Evolutionary conservation across 1,140 invertebrate genomes (phyloP).

Genomic region (Chlorops oryzae): DNA sequence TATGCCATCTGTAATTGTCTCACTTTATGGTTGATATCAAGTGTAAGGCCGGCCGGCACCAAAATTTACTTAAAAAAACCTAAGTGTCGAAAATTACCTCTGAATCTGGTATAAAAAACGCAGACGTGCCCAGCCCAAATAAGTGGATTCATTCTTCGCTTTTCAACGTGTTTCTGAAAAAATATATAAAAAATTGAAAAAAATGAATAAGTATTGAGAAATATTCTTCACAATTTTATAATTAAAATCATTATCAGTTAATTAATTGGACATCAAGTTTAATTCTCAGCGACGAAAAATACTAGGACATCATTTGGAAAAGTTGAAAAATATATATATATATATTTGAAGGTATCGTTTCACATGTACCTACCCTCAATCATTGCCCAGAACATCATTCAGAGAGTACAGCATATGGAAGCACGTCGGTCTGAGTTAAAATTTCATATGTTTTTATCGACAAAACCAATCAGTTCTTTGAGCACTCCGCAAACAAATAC

Average conservation of each 20-base stretch:
- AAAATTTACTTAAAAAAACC: too few species aligned
- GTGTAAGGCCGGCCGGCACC: too few species aligned
- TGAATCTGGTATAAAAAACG: too few species aligned
- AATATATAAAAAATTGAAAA: not conserved
- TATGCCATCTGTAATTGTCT: too few species aligned
- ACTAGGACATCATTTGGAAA: constrained; percentile 15
- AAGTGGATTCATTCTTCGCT: not conserved
- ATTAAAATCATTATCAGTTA: not conserved
- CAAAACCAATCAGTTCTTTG: too few species aligned
- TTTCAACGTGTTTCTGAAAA: not conserved
- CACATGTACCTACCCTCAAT: too few species aligned
- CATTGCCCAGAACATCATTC: not conserved
- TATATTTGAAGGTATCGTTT: not conserved
- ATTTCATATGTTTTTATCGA: not conserved
- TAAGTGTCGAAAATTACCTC: too few species aligned
- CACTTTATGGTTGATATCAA: too few species aligned
- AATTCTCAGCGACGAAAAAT: constrained; percentile 23
- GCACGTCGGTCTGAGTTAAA: not conserved
- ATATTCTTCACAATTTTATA: not conserved
- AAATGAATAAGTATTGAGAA: not conserved
- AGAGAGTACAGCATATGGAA: not conserved
- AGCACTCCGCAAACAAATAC: too few species aligned
- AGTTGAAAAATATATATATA: not conserved
- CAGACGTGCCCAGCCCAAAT: too few species aligned
- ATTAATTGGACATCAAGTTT: constrained; percentile 7